phyloP scores from a whole-genome alignment of 2,113 vertebrate genomes.

The Tenebrosternarchus preto region DNA sequence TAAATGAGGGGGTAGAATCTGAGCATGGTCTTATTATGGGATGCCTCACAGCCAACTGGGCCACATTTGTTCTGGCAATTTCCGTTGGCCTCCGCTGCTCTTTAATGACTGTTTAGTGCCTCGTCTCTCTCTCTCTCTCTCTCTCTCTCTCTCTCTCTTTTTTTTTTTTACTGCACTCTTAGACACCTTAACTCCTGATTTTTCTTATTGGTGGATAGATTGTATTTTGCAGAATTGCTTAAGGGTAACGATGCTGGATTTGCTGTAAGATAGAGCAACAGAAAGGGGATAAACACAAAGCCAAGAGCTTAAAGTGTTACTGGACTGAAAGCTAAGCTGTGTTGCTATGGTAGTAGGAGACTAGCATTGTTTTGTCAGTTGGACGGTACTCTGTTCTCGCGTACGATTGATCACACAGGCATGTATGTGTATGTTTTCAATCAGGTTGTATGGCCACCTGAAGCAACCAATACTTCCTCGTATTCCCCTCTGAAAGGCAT shows the following conservation, averaged over 20 bases:
- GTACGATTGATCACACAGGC: too few species aligned
- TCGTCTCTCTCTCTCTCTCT: slow-evolving; percentile 40
- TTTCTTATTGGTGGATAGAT: too few species aligned
- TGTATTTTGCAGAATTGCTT: neutral
- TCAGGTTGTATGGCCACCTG: neutral
- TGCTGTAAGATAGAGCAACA: neutral
- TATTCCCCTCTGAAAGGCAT: neutral
- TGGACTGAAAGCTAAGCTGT: slow-evolving; percentile 1
- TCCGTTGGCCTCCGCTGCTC: slow-evolving; percentile 62
- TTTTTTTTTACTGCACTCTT: neutral
- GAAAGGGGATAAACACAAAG: neutral
- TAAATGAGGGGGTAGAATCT: slow-evolving; percentile 64
- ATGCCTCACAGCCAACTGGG: slow-evolving; percentile 67
- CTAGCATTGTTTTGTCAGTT: neutral
- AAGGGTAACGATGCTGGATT: neutral
- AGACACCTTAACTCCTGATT: too few species aligned
- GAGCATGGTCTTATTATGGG: slow-evolving; percentile 61
- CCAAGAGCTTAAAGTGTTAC: neutral
- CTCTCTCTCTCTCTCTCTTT: slow-evolving; percentile 19
- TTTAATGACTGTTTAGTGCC: slow-evolving; percentile 64
- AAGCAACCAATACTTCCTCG: neutral
- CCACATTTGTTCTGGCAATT: slow-evolving; percentile 69
- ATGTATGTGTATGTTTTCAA: neutral
- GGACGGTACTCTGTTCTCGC: neutral
- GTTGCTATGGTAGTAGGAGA: neutral